Evolutionary conservation across 2,888 invertebrate species (phyloP).

Genomic region (Pyrocoelia pectoralis): DNA sequence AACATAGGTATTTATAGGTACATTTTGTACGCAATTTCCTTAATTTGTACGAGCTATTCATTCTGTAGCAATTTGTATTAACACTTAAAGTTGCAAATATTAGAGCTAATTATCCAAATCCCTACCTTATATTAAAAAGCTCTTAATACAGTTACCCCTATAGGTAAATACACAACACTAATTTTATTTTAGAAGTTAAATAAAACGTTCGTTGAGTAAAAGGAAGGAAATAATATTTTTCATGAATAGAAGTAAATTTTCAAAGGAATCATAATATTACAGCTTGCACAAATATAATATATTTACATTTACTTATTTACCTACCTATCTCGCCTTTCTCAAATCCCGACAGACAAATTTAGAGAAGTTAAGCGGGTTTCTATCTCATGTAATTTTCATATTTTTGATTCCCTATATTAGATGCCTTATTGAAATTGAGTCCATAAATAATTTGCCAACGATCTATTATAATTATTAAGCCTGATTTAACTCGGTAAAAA

Average conservation of each 20-base stretch:
- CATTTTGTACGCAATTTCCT: too few relatives aligned
- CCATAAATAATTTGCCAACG: not conserved
- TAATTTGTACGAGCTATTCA: too few relatives aligned
- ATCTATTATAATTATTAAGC: not conserved
- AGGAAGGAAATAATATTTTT: conserved; percentile 12
- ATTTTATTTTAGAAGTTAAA: conserved; percentile 6
- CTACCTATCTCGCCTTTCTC: not conserved
- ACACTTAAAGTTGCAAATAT: not conserved
- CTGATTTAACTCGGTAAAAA: not conserved
- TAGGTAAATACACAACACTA: conserved; percentile 7
- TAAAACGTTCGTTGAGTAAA: conserved; percentile 5
- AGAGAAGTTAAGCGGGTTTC: not conserved
- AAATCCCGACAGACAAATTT: not conserved
- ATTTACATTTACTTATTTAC: conserved; percentile 9
- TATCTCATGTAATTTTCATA: too few relatives aligned
- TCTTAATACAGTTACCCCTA: not conserved
- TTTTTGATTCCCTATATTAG: not conserved
- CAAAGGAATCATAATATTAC: conserved; percentile 14
- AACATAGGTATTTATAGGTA: too few relatives aligned
- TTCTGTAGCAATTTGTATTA: too few relatives aligned
- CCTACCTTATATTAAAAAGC: not conserved
- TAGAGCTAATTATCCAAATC: not conserved
- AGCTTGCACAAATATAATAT: conserved; percentile 12
- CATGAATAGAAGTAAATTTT: conserved; percentile 25
- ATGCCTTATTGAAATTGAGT: not conserved